Conservation (phyloP, 2,113 vertebrate species). For the Dascyllus trimaculatus region DNA sequence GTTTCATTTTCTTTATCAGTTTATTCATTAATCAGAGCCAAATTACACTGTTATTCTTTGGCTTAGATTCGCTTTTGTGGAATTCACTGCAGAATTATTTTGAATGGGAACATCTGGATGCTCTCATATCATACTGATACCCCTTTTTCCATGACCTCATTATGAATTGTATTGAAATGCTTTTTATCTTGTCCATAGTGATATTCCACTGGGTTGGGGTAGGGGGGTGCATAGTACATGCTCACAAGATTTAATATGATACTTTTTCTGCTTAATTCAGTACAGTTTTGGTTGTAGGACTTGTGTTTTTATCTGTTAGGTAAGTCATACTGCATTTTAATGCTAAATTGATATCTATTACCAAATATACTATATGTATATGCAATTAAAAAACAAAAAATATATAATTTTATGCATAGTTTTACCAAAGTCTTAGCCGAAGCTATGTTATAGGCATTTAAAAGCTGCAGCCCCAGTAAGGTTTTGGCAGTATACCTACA, state of each 20-base stretch:
- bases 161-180: slow-evolving; percentile 58
- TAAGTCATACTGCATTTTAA: not conserved
- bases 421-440: too few relatives aligned
- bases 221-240: not conserved
- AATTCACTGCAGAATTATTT: slow-evolving; percentile 53
- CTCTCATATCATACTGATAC: slow-evolving; percentile 42
- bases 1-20: slow-evolving; percentile 44
- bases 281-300: not conserved
- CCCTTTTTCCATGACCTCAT: slow-evolving; percentile 45
- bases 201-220: slow-evolving; percentile 27
- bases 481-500: too few relatives aligned
- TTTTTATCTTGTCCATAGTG: slow-evolving; percentile 45
- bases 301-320: not conserved
- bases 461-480: too few relatives aligned
- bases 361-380: not conserved
- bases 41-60: slow-evolving; percentile 34
- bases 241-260: slow-evolving; percentile 12
- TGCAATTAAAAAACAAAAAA: not conserved
- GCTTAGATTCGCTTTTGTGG: slow-evolving; percentile 44
- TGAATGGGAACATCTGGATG: slow-evolving; percentile 72
- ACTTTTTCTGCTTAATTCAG: slow-evolving; percentile 13
- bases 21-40: slow-evolving; percentile 47
- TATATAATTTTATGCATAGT: too few relatives aligned
- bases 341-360: not conserved
- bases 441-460: too few relatives aligned